phyloP scores from a whole-genome alignment of 2,797 vertebrate genomes.

The Falco concolor region DNA sequence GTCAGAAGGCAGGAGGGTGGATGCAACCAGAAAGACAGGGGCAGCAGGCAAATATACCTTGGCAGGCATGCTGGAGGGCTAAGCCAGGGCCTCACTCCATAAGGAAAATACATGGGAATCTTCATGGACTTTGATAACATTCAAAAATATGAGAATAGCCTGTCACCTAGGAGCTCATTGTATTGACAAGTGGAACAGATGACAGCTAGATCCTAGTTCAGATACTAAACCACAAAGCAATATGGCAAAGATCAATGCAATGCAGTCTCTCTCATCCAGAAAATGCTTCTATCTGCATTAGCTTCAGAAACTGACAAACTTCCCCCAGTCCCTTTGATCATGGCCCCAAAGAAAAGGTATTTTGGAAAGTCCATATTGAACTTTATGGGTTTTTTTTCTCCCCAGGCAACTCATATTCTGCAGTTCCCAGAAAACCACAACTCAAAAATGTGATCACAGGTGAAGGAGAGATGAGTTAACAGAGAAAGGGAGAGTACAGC shows the following conservation, averaged over 20 bases:
- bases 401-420: not conserved
- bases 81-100: not conserved
- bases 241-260: not conserved
- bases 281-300: not conserved
- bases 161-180: not conserved
- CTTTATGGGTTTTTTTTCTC: not conserved
- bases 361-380: not conserved
- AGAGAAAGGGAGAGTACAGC: not conserved
- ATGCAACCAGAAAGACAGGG: not conserved
- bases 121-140: not conserved
- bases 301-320: not conserved
- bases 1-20: not conserved
- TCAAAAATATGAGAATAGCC: not conserved
- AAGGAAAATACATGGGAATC: not conserved
- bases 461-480: not conserved
- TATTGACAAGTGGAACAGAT: not conserved
- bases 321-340: not conserved
- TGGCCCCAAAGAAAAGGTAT: not conserved
- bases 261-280: not conserved
- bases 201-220: not conserved
- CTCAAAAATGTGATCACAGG: not conserved
- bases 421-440: not conserved
- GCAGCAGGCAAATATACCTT: not conserved
- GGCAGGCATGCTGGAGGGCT: not conserved
- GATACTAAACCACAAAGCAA: not conserved